Conservation (phyloP, 1,140 invertebrate genomes). For the Trichonephila inaurata region DNA sequence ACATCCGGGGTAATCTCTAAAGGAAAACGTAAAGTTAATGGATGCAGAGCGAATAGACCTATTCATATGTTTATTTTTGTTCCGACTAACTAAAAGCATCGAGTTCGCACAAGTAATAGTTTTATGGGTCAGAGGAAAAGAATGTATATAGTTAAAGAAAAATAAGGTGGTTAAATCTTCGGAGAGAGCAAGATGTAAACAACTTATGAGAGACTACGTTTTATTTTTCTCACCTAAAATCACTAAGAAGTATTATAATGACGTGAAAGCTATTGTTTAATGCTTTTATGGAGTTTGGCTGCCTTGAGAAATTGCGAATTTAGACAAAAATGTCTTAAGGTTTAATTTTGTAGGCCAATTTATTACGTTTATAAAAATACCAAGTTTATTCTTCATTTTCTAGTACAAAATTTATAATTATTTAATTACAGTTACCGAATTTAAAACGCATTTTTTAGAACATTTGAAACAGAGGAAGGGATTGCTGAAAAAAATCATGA, state of each 20-base stretch:
- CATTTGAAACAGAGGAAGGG: no score
- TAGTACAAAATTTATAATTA: no score
- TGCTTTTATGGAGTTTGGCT: no score
- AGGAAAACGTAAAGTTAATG: conserved; percentile 8
- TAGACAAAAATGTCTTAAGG: no score
- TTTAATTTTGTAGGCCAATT: no score
- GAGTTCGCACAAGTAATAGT: neutral
- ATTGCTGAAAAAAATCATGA: no score
- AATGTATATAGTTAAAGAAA: neutral
- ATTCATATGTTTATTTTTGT: neutral
- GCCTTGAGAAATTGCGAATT: no score
- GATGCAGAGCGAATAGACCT: neutral
- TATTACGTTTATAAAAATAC: no score
- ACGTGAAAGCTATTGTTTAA: neutral
- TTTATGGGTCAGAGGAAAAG: neutral
- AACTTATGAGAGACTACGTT: neutral
- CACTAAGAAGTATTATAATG: neutral
- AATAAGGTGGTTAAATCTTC: neutral
- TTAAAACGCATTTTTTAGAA: no score
- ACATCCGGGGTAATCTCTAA: neutral
- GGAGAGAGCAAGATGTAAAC: neutral
- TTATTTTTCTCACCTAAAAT: neutral
- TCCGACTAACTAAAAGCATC: neutral
- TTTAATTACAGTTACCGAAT: no score
- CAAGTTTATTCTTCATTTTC: no score